Evolutionary conservation across 64 coral and sea anemone species (phyloP).

Genomic region (Dendronephthya gigantea): DNA sequence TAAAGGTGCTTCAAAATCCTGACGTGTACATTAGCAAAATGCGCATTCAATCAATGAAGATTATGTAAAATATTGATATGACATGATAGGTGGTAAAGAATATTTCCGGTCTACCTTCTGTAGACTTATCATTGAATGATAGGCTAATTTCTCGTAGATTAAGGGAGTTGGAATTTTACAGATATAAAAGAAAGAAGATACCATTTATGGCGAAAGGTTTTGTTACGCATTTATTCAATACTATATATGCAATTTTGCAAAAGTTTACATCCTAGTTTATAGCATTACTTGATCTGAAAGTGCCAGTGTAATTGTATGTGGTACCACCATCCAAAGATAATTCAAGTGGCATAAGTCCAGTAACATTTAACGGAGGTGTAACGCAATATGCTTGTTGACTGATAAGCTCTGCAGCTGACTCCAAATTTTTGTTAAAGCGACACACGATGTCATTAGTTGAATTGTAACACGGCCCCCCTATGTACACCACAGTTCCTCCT

Average conservation of each 20-base stretch:
- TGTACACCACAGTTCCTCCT: conserved; percentile 24
- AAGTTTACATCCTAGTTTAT: too few relatives aligned
- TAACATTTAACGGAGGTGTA: conserved; percentile 20
- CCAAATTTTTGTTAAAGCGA: conserved; percentile 22
- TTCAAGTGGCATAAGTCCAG: conserved; percentile 24
- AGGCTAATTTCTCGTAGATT: too few relatives aligned
- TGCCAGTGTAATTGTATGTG: conserved; percentile 29
- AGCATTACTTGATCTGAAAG: conserved; percentile 32
- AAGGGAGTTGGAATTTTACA: too few relatives aligned
- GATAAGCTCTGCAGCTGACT: not conserved
- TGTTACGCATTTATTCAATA: too few relatives aligned
- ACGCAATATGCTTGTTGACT: conserved; percentile 30
- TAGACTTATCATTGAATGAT: too few relatives aligned
- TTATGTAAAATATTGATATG: not conserved
- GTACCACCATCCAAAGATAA: conserved; percentile 30
- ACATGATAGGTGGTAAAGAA: too few relatives aligned
- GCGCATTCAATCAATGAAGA: too few relatives aligned
- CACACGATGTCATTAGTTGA: conserved; percentile 20
- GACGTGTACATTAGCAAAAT: too few relatives aligned
- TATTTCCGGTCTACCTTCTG: too few relatives aligned
- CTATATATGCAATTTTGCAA: too few relatives aligned
- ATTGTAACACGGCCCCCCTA: conserved; percentile 39
- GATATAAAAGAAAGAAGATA: too few relatives aligned
- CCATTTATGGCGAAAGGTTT: not conserved
- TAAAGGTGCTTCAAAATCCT: not conserved